A percentile compares a stretch with the other conserved stretches of the same genome.
Conservation (phyloP, 2,888 invertebrate species). For the Drosophila greeni region DNA sequence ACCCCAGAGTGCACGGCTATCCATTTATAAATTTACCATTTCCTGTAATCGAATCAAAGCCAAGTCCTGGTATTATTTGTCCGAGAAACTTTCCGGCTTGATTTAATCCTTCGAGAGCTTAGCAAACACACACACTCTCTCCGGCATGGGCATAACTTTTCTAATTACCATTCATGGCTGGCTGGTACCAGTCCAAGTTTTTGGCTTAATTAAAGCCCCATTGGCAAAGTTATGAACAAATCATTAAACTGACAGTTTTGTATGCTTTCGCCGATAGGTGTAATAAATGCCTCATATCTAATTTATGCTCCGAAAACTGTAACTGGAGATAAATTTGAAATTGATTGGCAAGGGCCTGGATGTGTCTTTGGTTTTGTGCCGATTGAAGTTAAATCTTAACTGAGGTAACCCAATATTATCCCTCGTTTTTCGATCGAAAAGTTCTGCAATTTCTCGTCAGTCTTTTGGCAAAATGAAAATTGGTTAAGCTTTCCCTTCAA, state of each 20-base stretch:
- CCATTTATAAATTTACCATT: slow-evolving; percentile 3
- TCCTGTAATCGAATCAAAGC: slow-evolving; percentile 15
- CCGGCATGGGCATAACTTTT: slow-evolving; percentile 16
- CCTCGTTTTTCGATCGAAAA: slow-evolving; percentile 12
- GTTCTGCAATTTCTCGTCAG: slow-evolving; percentile 10
- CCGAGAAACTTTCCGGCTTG: slow-evolving; percentile 27
- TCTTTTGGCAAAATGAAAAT: slow-evolving; percentile 1
- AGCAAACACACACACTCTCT: slow-evolving; percentile 5
- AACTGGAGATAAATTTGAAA: slow-evolving; percentile 43
- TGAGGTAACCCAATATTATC: slow-evolving; percentile 14
- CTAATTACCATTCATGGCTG: slow-evolving; percentile 31
- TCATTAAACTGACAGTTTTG: slow-evolving; percentile 60
- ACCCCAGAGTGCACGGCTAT: background rate
- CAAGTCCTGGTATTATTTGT: slow-evolving; percentile 21
- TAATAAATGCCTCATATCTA: slow-evolving; percentile 55
- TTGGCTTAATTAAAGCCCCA: slow-evolving; percentile 50
- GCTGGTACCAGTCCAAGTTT: slow-evolving; percentile 17
- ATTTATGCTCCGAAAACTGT: slow-evolving; percentile 50
- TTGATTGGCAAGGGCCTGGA: slow-evolving; percentile 40
- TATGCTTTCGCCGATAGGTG: slow-evolving; percentile 44
- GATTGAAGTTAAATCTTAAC: slow-evolving; percentile 21
- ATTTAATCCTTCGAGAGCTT: slow-evolving; percentile 28
- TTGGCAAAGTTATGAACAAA: slow-evolving; percentile 56
- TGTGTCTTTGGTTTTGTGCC: slow-evolving; percentile 6
- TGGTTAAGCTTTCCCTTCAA: slow-evolving; percentile 1